Evolutionary conservation across 2,113 vertebrate genomes (phyloP).

Genomic region (Rana temporaria): DNA sequence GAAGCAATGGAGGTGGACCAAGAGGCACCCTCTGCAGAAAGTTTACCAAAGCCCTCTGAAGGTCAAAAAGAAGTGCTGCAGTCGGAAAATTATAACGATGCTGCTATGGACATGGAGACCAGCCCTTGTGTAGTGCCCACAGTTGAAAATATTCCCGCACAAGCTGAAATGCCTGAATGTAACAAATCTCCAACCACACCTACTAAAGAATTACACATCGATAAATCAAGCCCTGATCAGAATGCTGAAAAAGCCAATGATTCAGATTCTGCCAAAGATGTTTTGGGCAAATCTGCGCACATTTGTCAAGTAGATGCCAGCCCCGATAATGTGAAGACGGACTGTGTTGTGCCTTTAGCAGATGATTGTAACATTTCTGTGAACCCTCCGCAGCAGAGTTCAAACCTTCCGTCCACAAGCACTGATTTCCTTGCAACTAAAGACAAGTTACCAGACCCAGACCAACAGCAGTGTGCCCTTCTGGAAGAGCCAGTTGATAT

Average conservation of each 20-base stretch:
- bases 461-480: not conserved
- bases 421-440: not conserved
- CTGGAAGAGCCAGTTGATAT: not conserved
- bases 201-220: conserved; percentile 6
- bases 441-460: conserved; percentile 21
- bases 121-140: conserved; percentile 26
- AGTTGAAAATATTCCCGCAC: conserved; percentile 59
- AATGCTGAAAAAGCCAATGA: conserved; percentile 26
- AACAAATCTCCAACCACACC: conserved; percentile 2
- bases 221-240: not conserved
- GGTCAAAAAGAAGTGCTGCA: conserved; percentile 62
- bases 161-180: conserved; percentile 61
- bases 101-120: conserved; percentile 61
- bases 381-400: not conserved
- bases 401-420: not conserved
- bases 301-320: not conserved
- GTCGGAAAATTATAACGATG: conserved; percentile 61
- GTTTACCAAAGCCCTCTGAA: conserved; percentile 29
- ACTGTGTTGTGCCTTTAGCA: conserved; percentile 2
- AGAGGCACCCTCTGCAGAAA: conserved; percentile 62
- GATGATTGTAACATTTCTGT: conserved; percentile 23
- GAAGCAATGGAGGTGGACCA: conserved; percentile 65
- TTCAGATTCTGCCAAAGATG: conserved; percentile 53
- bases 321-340: not conserved
- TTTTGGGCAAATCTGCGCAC: not conserved